Percentiles rank a stretch among this genome's conserved stretches.
phyloP scores from a whole-genome alignment of 1,140 invertebrate genomes.

The Trichonephila clavipes region DNA sequence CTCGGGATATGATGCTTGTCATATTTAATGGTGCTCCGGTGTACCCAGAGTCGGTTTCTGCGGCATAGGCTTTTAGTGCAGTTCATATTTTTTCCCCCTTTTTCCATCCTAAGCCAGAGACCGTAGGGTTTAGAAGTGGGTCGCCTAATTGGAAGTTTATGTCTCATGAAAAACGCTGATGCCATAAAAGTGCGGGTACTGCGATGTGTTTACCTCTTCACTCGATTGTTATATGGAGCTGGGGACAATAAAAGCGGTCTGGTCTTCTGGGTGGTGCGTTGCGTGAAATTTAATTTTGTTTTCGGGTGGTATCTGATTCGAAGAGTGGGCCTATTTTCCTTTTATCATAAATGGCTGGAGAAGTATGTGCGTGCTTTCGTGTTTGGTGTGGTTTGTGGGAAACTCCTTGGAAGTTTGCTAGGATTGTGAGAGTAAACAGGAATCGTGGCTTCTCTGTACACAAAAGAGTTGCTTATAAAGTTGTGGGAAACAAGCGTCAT shows the following conservation, averaged over 20 bases:
- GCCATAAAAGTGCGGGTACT: slow-evolving; percentile 48
- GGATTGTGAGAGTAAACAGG: not conserved
- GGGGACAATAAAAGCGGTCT: slow-evolving; percentile 52
- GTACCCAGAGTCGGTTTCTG: slow-evolving; percentile 35
- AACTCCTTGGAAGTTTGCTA: not conserved
- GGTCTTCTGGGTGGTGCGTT: slow-evolving; percentile 15
- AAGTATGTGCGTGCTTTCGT: slow-evolving; percentile 32
- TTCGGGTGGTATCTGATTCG: slow-evolving; percentile 10
- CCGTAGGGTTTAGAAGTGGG: slow-evolving; percentile 46
- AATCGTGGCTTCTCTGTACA: not conserved
- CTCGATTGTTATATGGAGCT: slow-evolving; percentile 36
- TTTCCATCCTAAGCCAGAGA: slow-evolving; percentile 21
- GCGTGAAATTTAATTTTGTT: slow-evolving; percentile 66
- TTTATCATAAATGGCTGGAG: not conserved
- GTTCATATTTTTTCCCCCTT: slow-evolving; percentile 40
- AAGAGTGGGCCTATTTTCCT: slow-evolving; percentile 10
- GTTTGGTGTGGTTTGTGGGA: not conserved
- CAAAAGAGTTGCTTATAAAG: too few relatives aligned
- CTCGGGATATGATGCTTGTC: slow-evolving; percentile 64
- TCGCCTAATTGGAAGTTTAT: slow-evolving; percentile 75
- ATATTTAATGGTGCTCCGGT: slow-evolving; percentile 70
- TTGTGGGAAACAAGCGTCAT: too few relatives aligned
- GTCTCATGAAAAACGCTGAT: slow-evolving; percentile 76
- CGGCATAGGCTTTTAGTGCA: slow-evolving; percentile 43
- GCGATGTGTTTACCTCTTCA: slow-evolving; percentile 34